Evolutionary conservation across 2,888 invertebrate genomes (phyloP).

Genomic region (Phengaris arion): DNA sequence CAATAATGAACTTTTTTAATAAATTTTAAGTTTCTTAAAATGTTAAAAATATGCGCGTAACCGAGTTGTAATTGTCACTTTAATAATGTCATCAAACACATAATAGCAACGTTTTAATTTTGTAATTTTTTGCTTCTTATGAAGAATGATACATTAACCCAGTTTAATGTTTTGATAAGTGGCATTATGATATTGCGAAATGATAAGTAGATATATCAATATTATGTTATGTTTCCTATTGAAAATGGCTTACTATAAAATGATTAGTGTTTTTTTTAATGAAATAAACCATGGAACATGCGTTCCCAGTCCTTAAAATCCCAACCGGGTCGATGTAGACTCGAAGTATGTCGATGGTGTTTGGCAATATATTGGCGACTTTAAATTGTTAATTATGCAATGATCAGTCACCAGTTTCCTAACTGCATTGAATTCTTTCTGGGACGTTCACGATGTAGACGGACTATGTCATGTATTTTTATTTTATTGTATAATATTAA

Average conservation of each 20-base stretch:
- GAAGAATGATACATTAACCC: slow-evolving; percentile 17
- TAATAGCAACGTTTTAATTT: neutral
- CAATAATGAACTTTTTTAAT: too few species aligned
- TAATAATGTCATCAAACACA: slow-evolving; percentile 7
- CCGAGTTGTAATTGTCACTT: neutral
- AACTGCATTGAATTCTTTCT: too few species aligned
- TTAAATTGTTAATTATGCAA: too few species aligned
- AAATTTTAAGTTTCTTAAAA: neutral
- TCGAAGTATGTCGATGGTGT: too few species aligned
- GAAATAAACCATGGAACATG: too few species aligned
- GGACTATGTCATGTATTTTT: too few species aligned
- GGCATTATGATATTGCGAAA: neutral
- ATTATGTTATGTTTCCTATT: neutral
- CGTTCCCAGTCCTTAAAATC: too few species aligned
- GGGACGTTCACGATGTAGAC: too few species aligned
- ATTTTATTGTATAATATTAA: too few species aligned
- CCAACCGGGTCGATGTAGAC: too few species aligned
- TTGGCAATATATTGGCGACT: too few species aligned
- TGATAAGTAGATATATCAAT: neutral
- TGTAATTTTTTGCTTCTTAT: neutral
- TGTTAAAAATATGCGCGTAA: neutral
- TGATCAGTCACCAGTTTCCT: too few species aligned
- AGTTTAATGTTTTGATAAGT: neutral
- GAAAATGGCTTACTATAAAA: neutral
- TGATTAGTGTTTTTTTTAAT: neutral